Evolutionary conservation across 2,113 vertebrate species (phyloP), one percentile per base, ranked within the genome.

Genomic region (Campylorhamphus procurvoides): DNA sequence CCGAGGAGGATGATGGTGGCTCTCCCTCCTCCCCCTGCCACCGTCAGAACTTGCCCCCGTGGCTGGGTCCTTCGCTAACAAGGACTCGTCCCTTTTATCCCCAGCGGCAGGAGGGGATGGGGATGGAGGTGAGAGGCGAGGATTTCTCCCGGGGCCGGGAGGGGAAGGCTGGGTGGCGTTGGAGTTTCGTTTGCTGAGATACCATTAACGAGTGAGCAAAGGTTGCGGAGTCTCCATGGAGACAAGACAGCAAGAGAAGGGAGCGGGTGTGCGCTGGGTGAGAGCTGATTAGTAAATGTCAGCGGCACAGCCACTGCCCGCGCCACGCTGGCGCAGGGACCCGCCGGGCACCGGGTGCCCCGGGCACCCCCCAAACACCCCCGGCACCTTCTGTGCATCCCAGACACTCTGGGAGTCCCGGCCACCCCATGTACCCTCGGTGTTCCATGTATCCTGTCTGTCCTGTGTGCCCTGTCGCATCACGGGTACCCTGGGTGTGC

Each of bases 221-320:
- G 98, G 98, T 98, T 98, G 98, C 97, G 60, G 96, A 97, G 98
- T 98, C 98, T 98, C 98, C 98, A 98, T 98, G 98, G 98, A 98
- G 98, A 98, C 98, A 98, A 98, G 98, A 98, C 98, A 98, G 97
- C 97, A 94, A 98, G 98, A 85, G 92, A 97, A 96, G 89, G 66
- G 95, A 81, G 95, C 87, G 96, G 78, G 95, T 97, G 97, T 92
- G 94, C 97, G 95, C 97, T 87, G 78, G 98, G 98, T 98, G 97
- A 98, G 97, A 97, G 98, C 98, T 97, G 98, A 98, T 98, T 98
- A 98, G 98, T 97, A 98, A 98, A 98, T 98, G 98, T 98, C 98
- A 98, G 97, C 89, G 76, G 97, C 97, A 62, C 98, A 97, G 97
- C 96, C 79, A 94, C 96, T 96, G 97, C 96, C 95, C 97, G 74